phyloP scores from a whole-genome alignment of 1,140 invertebrate genomes.

The Penaeus vannamei region DNA sequence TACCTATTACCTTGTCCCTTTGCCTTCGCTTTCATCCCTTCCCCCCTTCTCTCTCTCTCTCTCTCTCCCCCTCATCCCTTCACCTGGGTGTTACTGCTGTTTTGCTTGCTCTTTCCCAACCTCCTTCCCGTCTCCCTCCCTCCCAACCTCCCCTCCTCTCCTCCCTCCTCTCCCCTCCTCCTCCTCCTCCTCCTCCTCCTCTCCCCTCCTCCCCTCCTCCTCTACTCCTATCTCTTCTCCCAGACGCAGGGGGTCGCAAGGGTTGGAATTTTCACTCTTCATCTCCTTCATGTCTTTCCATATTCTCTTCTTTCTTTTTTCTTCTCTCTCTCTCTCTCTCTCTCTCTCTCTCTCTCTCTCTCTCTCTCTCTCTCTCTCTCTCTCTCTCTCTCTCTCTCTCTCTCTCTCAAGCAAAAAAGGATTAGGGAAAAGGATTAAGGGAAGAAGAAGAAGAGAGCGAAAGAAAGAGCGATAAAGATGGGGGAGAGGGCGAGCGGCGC shows the following conservation, averaged over 20 bases:
- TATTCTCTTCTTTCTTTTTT: neutral
- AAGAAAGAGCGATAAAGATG: too few relatives aligned
- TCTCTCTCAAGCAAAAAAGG: neutral
- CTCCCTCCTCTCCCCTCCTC: neutral
- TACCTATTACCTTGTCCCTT: too few relatives aligned
- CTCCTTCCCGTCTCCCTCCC: neutral
- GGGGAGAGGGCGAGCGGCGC: too few relatives aligned
- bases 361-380: conserved; percentile 12
- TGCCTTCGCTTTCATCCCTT: too few relatives aligned
- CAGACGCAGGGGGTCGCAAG: neutral
- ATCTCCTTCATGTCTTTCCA: neutral
- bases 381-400: neutral
- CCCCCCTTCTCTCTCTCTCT: neutral
- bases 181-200: neutral
- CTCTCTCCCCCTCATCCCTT: neutral
- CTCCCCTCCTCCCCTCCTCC: neutral
- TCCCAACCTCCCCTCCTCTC: neutral
- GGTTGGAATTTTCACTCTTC: neutral
- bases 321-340: neutral
- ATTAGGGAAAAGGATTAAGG: too few relatives aligned
- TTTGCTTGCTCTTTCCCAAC: neutral
- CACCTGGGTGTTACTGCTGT: too few relatives aligned
- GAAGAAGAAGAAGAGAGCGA: too few relatives aligned
- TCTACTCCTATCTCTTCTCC: neutral
- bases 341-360: neutral